Evolutionary conservation across 2,113 vertebrate genomes (phyloP).

Genomic region (Muntiacus reevesi): DNA sequence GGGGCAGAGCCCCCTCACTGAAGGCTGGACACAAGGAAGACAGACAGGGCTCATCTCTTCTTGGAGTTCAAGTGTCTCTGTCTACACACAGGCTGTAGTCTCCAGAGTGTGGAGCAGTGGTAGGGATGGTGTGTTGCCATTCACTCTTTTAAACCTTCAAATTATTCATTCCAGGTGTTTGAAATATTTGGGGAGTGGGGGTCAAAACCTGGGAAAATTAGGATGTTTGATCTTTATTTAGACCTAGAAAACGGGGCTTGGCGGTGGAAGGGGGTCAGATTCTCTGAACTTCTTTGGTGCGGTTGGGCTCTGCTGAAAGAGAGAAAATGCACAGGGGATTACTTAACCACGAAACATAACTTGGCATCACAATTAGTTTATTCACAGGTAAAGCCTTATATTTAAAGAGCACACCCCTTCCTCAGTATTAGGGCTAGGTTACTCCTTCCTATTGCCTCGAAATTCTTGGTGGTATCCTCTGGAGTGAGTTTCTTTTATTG

Average conservation of each 20-base stretch:
- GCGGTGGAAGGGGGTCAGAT: neutral
- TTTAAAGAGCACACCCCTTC: neutral
- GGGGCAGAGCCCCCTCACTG: neutral
- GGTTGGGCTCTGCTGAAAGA: neutral
- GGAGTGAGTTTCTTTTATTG: neutral
- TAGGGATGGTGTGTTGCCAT: no score
- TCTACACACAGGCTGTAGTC: neutral
- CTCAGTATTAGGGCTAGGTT: neutral
- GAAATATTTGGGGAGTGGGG: neutral
- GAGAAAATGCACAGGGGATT: neutral
- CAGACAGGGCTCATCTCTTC: neutral
- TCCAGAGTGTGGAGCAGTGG: accelerated
- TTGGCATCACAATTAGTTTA: neutral
- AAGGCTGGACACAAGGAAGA: neutral
- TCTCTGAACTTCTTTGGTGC: neutral
- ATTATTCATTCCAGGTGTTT: neutral
- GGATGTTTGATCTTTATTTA: neutral
- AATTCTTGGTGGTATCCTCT: neutral
- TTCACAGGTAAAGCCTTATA: neutral
- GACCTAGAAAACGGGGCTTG: slow-evolving; percentile 2
- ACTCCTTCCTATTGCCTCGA: neutral
- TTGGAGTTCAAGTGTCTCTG: neutral
- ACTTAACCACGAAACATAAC: neutral
- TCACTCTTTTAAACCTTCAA: neutral
- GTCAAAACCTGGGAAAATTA: neutral